Percentiles rank a stretch among this genome's conserved stretches.
phyloP scores from a whole-genome alignment of 2,888 invertebrate species.

The Plusia festucae region DNA sequence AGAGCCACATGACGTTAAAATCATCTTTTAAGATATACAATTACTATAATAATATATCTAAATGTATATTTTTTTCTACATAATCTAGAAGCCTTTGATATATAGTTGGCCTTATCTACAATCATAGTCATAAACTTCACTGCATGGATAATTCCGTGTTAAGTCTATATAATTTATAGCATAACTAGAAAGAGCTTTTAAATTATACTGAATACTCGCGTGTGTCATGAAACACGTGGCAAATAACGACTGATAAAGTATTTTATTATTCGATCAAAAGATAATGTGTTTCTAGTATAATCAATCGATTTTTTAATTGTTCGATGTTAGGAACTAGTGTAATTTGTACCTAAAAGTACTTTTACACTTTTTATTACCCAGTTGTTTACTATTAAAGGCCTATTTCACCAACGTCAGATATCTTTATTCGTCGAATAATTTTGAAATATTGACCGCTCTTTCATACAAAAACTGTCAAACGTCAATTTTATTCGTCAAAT shows the following conservation, averaged over 20 bases:
- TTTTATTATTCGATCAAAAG: constrained; percentile 1
- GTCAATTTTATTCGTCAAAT: too few relatives aligned
- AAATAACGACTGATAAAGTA: constrained; percentile 18
- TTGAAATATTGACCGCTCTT: too few relatives aligned
- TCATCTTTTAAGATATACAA: neutral
- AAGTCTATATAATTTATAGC: constrained; percentile 18
- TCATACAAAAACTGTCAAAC: too few relatives aligned
- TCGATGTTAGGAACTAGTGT: neutral
- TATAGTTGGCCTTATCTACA: constrained; percentile 10
- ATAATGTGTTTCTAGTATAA: neutral
- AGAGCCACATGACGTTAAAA: too few relatives aligned
- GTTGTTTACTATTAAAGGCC: too few relatives aligned
- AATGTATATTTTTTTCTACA: neutral
- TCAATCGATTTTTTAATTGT: neutral
- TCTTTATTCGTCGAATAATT: too few relatives aligned
- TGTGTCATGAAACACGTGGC: constrained; percentile 42
- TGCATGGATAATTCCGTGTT: constrained; percentile 14
- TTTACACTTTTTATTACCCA: too few relatives aligned
- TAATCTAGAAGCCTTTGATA: neutral
- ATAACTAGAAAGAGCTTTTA: constrained; percentile 21
- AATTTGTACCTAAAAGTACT: neutral
- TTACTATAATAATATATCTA: neutral
- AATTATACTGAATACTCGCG: constrained; percentile 27
- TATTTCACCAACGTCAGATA: too few relatives aligned
- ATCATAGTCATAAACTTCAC: constrained; percentile 10